These are phyloP conservation scores for Hippocampus abdominalis DNA, from an alignment of 2,113 vertebrate genomes.

Conservation along the genomic window DNA sequence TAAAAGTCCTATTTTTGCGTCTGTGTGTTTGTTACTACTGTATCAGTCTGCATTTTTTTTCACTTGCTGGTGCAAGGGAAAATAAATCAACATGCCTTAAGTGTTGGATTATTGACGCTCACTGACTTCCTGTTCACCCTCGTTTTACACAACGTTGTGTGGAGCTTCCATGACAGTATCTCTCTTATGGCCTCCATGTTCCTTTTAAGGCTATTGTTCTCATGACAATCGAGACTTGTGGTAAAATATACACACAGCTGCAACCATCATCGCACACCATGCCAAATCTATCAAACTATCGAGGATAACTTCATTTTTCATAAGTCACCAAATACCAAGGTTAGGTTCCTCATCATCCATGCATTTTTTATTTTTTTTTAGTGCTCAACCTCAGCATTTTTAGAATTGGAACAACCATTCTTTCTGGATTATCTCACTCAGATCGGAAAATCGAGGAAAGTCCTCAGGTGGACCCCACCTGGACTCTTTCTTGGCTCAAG, in stretches of 20 bases:
- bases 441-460: not conserved
- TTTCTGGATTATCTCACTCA: too few species aligned
- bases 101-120: conserved; percentile 11
- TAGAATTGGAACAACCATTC: not conserved
- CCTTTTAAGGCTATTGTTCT: too few species aligned
- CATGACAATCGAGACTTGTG: too few species aligned
- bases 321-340: too few species aligned
- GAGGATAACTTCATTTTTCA: not conserved
- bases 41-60: conserved; percentile 57
- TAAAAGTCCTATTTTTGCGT: conserved; percentile 35
- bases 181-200: too few species aligned
- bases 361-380: too few species aligned
- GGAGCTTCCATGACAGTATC: too few species aligned
- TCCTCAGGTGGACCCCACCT: not conserved
- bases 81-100: conserved; percentile 71
- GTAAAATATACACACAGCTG: too few species aligned
- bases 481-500: too few species aligned
- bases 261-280: too few species aligned
- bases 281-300: too few species aligned
- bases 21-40: conserved; percentile 32
- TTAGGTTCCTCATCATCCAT: too few species aligned
- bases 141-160: not conserved
- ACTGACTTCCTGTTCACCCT: not conserved
- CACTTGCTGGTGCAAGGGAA: conserved; percentile 58
- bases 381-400: not conserved